Evolutionary conservation across 1,140 invertebrate genomes (phyloP), one percentile per base, ranked within the genome.

Genomic region (Cyphomyrmex costatus): DNA sequence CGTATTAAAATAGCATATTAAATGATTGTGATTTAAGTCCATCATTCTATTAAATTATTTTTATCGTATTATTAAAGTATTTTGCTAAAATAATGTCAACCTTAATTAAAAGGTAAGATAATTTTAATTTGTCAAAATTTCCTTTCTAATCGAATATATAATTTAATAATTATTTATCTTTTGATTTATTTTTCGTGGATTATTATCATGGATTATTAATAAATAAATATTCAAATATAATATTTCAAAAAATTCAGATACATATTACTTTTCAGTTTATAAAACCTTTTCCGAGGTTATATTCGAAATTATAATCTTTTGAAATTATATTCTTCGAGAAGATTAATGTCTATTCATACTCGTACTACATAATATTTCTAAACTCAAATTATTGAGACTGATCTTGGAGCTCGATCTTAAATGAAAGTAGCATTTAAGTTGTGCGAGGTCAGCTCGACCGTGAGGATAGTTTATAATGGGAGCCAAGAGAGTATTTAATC

Each of bases 181-280:
- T 68, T 2, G 2, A 46, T 24, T 46, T 46, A 12, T 2, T 24
- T 68, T 68, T 16, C 46, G 12, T 16, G 2, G 3, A 27, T 65
- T 19, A n/a, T 65, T 65, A 14, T 7, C 6, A 30, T 27, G 24
- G 2, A 30, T 12, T 24, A 19, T 19, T 63, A 19, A 8, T 65
- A n/a, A 0, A 6, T n/a, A 61, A 65, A 65, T 68, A 68, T 68
- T 68, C 33, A 46, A n/a, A 42, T 61, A n/a, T 61, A n/a, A 61
- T 61, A 30, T 61, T 42, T 61, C 5, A 30, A 30, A 61, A 14
- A 6, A 16, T 16, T 14, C 10, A 61, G 1, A 16, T 61, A 60
- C 27, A 63, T n/a, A n/a, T n/a, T n/a, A 0, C 3, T 65, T 68
- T 68, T 21, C 14, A 4, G 24, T 21, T 66, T 21, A 5, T 5